Conservation (phyloP, 2,888 invertebrate species). For the Calameuta pallipes region DNA sequence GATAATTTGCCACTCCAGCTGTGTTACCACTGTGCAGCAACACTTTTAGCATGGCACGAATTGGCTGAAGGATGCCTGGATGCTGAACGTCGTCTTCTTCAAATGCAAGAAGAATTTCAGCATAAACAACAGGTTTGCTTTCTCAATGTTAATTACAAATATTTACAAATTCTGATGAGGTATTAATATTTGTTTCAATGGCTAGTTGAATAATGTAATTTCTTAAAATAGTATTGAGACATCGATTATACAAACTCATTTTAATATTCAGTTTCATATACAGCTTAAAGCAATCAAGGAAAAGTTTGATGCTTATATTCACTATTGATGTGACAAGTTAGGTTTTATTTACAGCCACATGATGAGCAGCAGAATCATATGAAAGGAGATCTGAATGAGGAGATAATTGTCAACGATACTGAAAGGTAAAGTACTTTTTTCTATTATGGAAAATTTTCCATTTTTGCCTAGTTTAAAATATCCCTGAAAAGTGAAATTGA, state of each 20-base stretch:
- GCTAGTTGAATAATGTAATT: not conserved
- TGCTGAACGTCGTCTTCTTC: constrained; percentile 66
- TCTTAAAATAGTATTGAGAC: not conserved
- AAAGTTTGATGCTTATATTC: not conserved
- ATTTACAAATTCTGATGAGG: not conserved
- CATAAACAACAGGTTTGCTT: constrained; percentile 21
- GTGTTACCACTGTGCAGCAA: constrained; percentile 75
- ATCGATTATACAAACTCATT: not conserved
- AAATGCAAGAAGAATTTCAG: constrained; percentile 38
- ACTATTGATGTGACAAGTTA: not conserved
- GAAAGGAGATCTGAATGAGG: constrained; percentile 13
- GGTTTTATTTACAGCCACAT: constrained; percentile 8
- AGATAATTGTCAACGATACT: constrained; percentile 6
- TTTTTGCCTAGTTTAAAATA: not conserved
- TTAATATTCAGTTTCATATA: not conserved
- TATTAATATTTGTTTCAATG: not conserved
- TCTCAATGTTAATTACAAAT: not conserved
- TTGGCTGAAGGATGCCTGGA: constrained; percentile 70
- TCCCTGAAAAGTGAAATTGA: not conserved
- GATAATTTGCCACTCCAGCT: constrained; percentile 72
- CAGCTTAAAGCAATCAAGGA: not conserved
- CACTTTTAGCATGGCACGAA: constrained; percentile 75
- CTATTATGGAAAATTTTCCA: not conserved
- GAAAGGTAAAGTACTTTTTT: constrained; percentile 19
- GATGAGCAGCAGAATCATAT: constrained; percentile 1